Evolutionary conservation across 2,113 vertebrate genomes (phyloP).

Genomic region (Pseudorectes ferrugineus): DNA sequence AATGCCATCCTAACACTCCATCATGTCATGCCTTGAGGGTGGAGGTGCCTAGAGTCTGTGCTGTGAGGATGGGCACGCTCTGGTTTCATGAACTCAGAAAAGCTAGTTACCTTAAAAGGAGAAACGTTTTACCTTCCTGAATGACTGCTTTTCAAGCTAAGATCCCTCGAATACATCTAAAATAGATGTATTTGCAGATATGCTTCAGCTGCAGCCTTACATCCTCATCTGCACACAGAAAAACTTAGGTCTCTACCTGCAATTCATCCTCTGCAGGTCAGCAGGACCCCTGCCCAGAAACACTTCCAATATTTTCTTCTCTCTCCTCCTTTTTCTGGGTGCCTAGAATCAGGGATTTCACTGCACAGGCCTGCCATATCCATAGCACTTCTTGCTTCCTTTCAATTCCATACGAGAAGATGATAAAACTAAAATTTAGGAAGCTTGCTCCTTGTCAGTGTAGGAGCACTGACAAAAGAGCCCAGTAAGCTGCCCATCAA

Average conservation of each 20-base stretch:
- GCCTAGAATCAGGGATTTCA: background rate
- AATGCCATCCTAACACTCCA: background rate
- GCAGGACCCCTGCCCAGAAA: background rate
- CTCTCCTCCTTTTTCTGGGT: background rate
- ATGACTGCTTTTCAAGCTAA: background rate
- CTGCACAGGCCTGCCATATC: background rate
- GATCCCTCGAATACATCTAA: background rate
- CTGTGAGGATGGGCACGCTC: background rate
- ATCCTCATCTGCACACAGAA: background rate
- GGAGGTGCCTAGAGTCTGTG: background rate
- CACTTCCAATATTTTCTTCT: background rate
- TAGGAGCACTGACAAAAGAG: background rate
- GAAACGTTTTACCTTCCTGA: background rate
- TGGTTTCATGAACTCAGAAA: background rate
- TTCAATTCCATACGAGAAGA: background rate
- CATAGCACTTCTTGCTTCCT: background rate
- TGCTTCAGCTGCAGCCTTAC: background rate
- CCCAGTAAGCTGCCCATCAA: background rate
- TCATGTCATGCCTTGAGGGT: background rate
- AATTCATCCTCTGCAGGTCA: background rate
- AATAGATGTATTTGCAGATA: background rate
- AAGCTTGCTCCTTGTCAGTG: background rate
- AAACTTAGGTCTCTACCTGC: background rate
- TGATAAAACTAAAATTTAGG: background rate
- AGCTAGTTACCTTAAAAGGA: background rate